phyloP scores from a whole-genome alignment of 23 tunicate genomes.

The Clavelina lepadiformis region DNA sequence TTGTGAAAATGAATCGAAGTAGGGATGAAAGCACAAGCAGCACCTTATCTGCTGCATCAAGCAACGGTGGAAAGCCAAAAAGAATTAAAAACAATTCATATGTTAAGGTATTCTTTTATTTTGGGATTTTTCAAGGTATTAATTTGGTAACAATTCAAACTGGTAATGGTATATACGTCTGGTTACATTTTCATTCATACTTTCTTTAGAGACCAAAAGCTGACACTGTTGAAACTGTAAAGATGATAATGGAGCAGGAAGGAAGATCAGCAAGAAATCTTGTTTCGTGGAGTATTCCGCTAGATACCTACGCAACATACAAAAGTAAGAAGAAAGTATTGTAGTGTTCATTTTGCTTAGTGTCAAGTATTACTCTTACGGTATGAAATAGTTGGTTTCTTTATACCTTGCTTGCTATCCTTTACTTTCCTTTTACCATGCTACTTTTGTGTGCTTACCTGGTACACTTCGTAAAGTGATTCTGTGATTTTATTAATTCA shows the following conservation, averaged over 20 bases:
- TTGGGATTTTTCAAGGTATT: neutral
- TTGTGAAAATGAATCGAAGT: constrained; percentile 30
- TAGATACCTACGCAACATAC: constrained; percentile 25
- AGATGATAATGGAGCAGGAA: constrained; percentile 84
- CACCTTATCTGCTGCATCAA: constrained; percentile 43
- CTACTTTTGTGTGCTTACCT: too few species aligned
- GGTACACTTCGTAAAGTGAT: too few species aligned
- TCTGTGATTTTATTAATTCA: too few species aligned
- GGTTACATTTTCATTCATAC: too few species aligned
- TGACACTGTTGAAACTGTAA: constrained; percentile 74
- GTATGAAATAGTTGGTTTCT: too few species aligned
- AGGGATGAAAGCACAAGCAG: constrained; percentile 58
- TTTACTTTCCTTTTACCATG: too few species aligned
- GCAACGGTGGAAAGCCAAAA: constrained; percentile 35
- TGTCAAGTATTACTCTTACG: too few species aligned
- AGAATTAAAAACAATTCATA: constrained; percentile 19
- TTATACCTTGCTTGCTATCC: too few species aligned
- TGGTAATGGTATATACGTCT: too few species aligned
- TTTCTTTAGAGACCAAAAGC: constrained; percentile 28
- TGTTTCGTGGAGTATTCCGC: constrained; percentile 90
- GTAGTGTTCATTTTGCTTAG: too few species aligned
- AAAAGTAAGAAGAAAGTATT: too few species aligned
- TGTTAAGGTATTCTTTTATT: neutral
- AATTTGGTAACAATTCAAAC: neutral
- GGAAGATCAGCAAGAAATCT: constrained; percentile 91